Base-by-base conservation (phyloP, 2,113 vertebrate genomes). In the Thryonomys swinderianus region DNA sequence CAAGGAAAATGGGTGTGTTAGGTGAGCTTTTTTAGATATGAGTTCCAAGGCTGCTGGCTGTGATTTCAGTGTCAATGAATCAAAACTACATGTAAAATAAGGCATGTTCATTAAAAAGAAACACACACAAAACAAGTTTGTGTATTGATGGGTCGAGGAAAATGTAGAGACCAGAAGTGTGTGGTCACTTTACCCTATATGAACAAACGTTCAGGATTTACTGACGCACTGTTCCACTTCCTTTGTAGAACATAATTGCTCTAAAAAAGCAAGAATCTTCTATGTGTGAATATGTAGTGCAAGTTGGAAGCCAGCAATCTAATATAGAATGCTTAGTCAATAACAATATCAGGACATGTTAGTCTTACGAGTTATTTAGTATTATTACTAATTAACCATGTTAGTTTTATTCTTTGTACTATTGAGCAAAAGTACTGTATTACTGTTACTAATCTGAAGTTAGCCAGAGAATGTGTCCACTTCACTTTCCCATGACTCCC, bases 341-440 rank as follows among this genome's bases (percentile, higher is more conserved):
- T 57, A 90, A 34, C 6, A 48, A 51, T 61, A 37, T 11, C 16
- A 53, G 21, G 74, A 64, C 20, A 3, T 32, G 64, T 64, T 91
- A 27, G 74, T 83, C 48, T 67, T 61, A 59, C 42, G 45, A 34
- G 45, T 71, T 84, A 90, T 51, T 85, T 92, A 73, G 53, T 71
- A 62, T 20, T 11, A 30, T 79, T 88, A 62, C 78, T 80, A 91
- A 92, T 86, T 90, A 91, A 82, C 53, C 32, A 59, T 40, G 66
- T 27, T 71, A 34, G 64, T 61, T 80, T 91, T 86, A 93, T 40
- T 94, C 80, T 71, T 62, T 27, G 13, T 88, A 40, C 80, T 64
- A 66, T 79, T 93, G 80, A 92, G 76, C 61, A 79, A 79, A 57
- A 69, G 27, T 32, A 57, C 51, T 64, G 1, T 11, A 17, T 48